phyloP scores from a whole-genome alignment of 2,797 vertebrate species.

The Argyrosomus regius region DNA sequence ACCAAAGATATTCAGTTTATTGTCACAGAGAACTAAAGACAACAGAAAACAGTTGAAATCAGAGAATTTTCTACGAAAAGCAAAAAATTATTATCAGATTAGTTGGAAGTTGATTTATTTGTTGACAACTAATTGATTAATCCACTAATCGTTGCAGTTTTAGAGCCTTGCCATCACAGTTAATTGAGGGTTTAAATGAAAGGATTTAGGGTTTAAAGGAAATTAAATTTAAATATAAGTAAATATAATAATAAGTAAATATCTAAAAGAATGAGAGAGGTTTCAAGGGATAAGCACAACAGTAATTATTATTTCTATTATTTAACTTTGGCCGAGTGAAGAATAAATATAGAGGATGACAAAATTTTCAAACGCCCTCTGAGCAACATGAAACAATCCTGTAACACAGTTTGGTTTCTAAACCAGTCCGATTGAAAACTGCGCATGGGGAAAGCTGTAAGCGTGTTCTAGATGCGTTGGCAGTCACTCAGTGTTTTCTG shows the following conservation, averaged over 20 bases:
- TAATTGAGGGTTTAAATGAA: not conserved
- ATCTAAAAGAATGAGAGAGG: not conserved
- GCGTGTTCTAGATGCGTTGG: not conserved
- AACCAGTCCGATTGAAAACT: not conserved
- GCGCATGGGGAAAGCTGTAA: not conserved
- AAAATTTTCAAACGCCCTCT: not conserved
- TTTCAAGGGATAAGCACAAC: not conserved
- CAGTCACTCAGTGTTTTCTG: constrained; percentile 1
- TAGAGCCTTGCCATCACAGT: not conserved
- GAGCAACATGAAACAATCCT: not conserved
- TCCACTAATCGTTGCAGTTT: too few species aligned
- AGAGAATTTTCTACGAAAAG: too few species aligned
- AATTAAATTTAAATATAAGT: not conserved
- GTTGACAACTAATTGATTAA: too few species aligned
- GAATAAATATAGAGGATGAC: not conserved
- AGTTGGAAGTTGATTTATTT: too few species aligned
- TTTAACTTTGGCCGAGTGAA: not conserved
- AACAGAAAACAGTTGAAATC: too few species aligned
- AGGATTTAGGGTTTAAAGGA: not conserved
- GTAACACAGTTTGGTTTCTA: not conserved
- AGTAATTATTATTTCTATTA: not conserved
- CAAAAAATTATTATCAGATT: too few species aligned
- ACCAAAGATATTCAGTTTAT: too few species aligned
- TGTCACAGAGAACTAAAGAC: too few species aligned
- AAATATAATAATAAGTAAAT: not conserved